Evolutionary conservation across 2,797 vertebrate genomes (phyloP).

Genomic region (Pseudochaenichthys georgianus): DNA sequence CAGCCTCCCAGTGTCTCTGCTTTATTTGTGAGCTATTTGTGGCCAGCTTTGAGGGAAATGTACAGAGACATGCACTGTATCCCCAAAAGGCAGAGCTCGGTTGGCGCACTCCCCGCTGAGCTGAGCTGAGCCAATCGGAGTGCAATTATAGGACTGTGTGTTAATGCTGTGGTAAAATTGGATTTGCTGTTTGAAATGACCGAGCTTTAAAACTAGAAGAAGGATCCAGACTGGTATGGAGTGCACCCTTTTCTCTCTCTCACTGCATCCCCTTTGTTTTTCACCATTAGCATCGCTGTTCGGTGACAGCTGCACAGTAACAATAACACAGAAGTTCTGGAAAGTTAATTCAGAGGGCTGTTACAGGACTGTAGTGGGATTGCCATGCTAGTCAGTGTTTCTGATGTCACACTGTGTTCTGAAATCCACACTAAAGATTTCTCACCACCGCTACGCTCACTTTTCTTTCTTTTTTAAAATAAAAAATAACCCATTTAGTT

Average conservation of each 20-base stretch:
- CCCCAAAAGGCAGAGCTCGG: conserved; percentile 40
- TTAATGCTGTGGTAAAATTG: conserved; percentile 43
- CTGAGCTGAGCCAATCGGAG: conserved; percentile 31
- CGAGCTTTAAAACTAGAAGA: conserved; percentile 51
- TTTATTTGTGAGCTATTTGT: conserved; percentile 47
- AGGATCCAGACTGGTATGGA: conserved; percentile 52
- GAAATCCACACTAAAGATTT: too few species aligned
- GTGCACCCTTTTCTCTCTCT: conserved; percentile 27
- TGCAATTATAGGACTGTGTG: conserved; percentile 44
- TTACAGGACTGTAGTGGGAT: background rate
- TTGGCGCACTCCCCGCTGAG: conserved; percentile 25
- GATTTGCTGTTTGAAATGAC: conserved; percentile 43
- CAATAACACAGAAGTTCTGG: conserved; percentile 64
- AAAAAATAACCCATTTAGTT: too few species aligned
- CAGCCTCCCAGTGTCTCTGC: conserved; percentile 20
- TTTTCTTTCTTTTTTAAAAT: too few species aligned
- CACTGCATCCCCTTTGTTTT: conserved; percentile 45
- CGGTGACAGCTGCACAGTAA: conserved; percentile 59
- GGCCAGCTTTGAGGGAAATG: conserved; percentile 33
- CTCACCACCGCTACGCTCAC: too few species aligned
- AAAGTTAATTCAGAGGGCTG: conserved; percentile 38
- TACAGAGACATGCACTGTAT: conserved; percentile 34
- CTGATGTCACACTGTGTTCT: too few species aligned
- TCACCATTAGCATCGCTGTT: conserved; percentile 48
- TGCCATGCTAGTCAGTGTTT: too few species aligned